Evolutionary conservation across 1,140 invertebrate genomes (phyloP).

Genomic region (Zophobas atratus): DNA sequence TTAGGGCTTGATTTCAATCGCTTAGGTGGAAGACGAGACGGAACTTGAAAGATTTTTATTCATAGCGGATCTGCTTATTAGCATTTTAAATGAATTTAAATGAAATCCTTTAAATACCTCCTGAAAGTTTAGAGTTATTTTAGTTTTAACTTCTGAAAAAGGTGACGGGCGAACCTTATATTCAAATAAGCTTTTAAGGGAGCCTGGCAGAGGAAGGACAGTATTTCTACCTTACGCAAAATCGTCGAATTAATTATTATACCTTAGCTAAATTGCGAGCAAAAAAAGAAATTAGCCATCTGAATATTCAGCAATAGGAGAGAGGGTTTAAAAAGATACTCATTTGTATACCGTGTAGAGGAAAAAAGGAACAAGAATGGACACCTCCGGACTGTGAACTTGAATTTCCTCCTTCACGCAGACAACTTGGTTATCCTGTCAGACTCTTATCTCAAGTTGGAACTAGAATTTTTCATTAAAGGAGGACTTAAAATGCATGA

Average conservation of each 20-base stretch:
- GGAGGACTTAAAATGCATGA: too few relatives aligned
- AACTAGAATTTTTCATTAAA: too few relatives aligned
- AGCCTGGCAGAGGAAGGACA: not conserved
- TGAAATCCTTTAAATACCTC: slow-evolving; percentile 61
- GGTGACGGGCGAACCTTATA: slow-evolving; percentile 58
- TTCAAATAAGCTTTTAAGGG: slow-evolving; percentile 58
- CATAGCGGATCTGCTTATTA: slow-evolving; percentile 62
- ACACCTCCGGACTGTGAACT: too few relatives aligned
- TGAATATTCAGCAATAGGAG: not conserved
- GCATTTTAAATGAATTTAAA: slow-evolving; percentile 66
- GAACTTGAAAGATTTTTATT: slow-evolving; percentile 62
- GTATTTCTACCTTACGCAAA: not conserved
- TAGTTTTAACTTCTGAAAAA: slow-evolving; percentile 57
- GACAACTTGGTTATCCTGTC: too few relatives aligned
- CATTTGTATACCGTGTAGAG: not conserved
- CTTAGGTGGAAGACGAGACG: slow-evolving; percentile 52
- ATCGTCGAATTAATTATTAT: slow-evolving; percentile 25
- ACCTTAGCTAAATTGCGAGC: not conserved
- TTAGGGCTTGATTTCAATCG: slow-evolving; percentile 6
- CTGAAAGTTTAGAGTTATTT: slow-evolving; percentile 57
- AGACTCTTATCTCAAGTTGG: too few relatives aligned
- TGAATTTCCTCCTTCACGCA: too few relatives aligned
- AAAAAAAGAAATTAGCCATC: not conserved
- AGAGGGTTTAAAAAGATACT: not conserved
- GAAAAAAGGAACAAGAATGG: too few relatives aligned